Evolutionary conservation across 2,888 invertebrate species (phyloP).

Genomic region (Cloeon dipterum): DNA sequence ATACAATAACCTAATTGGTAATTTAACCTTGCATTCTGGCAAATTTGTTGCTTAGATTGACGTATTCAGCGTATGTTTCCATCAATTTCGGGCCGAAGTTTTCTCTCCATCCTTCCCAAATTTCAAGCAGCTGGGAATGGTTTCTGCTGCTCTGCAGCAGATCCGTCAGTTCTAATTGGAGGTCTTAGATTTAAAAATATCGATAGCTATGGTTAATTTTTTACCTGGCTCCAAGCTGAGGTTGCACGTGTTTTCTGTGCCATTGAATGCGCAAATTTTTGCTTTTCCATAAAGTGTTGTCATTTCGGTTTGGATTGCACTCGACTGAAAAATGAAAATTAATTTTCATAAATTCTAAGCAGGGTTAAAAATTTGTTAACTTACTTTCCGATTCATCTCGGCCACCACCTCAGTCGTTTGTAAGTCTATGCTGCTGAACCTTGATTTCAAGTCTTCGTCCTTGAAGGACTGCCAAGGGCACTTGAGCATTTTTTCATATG

Average conservation of each 20-base stretch:
- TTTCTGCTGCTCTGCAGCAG: conserved; percentile 43
- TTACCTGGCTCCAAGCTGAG: conserved; percentile 48
- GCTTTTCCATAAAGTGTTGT: conserved; percentile 51
- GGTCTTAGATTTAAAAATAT: no score
- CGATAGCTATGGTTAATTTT: no score
- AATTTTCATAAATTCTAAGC: no score
- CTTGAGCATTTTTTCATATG: conserved; percentile 38
- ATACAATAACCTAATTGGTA: not conserved
- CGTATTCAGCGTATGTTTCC: conserved; percentile 15
- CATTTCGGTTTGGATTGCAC: conserved; percentile 44
- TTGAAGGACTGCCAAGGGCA: conserved; percentile 51
- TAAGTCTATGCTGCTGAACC: conserved; percentile 48
- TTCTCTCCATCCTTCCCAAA: conserved; percentile 56
- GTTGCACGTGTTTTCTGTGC: conserved; percentile 30
- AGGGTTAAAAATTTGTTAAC: no score
- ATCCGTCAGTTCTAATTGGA: conserved; percentile 45
- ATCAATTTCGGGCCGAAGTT: conserved; percentile 40
- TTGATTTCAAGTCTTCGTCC: conserved; percentile 40
- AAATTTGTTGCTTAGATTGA: conserved; percentile 17
- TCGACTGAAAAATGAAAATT: conserved; percentile 17
- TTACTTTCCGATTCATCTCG: conserved; percentile 26
- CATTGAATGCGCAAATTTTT: conserved; percentile 43
- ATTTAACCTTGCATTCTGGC: conserved; percentile 16
- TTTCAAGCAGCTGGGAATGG: conserved; percentile 49
- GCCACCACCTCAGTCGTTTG: conserved; percentile 50